Evolutionary conservation across 2,888 invertebrate species (phyloP).

Genomic region (Drosophila paucipuncta): DNA sequence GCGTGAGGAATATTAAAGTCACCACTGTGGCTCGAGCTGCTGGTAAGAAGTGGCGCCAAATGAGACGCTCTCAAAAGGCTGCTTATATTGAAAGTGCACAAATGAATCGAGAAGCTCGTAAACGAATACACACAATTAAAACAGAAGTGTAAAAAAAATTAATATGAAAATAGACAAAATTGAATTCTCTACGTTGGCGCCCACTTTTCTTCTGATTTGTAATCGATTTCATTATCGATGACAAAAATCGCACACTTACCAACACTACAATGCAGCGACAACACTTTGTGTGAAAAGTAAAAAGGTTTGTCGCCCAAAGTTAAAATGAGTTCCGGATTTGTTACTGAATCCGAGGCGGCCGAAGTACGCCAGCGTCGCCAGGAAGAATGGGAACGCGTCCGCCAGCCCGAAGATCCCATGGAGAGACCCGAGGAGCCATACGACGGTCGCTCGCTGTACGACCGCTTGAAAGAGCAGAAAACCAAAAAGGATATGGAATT

Average conservation of each 20-base stretch:
- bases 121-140: not conserved
- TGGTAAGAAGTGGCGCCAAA: constrained; percentile 50
- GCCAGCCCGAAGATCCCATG: constrained; percentile 94
- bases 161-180: not conserved
- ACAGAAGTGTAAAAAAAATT: not conserved
- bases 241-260: not conserved
- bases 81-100: constrained; percentile 31
- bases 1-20: constrained; percentile 33
- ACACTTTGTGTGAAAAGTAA: constrained; percentile 45
- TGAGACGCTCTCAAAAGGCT: constrained; percentile 44
- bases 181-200: constrained; percentile 1
- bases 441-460: constrained; percentile 95
- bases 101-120: constrained; percentile 16
- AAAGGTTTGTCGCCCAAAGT: not conserved
- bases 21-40: constrained; percentile 32
- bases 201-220: not conserved
- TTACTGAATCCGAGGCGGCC: constrained; percentile 93
- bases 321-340: constrained; percentile 95
- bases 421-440: constrained; percentile 95
- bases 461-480: constrained; percentile 96
- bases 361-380: constrained; percentile 93
- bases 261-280: constrained; percentile 37
- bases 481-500: constrained; percentile 96
- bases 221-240: constrained; percentile 27
- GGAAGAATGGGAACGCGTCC: constrained; percentile 98